Conservation (phyloP, 2,113 vertebrate genomes). For the Gila orcuttii region DNA sequence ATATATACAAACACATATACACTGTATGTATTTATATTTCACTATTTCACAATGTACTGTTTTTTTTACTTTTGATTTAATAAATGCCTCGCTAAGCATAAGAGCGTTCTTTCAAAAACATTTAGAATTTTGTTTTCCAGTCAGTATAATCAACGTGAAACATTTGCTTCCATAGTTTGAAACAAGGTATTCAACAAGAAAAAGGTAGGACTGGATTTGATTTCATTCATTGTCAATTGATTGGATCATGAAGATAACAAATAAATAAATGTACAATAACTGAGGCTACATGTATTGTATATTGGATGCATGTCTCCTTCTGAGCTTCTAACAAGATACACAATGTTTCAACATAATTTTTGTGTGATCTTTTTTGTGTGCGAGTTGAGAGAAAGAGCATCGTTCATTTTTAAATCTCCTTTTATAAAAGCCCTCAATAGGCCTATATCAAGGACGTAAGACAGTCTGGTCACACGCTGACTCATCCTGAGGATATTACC, state of each 20-base stretch:
- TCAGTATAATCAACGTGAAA: background rate
- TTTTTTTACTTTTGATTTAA: no score
- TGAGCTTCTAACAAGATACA: no score
- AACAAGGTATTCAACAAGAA: background rate
- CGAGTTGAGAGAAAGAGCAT: background rate
- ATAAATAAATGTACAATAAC: no score
- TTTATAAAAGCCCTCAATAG: background rate
- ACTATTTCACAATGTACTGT: no score
- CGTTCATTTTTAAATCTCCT: background rate
- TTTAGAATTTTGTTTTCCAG: background rate
- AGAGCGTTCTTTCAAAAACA: background rate
- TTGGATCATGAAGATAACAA: background rate
- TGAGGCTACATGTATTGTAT: no score
- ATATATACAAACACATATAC: no score
- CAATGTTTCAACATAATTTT: no score
- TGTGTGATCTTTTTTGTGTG: no score
- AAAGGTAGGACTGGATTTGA: background rate
- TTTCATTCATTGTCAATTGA: background rate
- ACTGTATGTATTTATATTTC: no score
- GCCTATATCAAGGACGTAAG: background rate
- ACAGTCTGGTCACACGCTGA: conserved; percentile 33
- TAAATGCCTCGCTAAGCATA: no score
- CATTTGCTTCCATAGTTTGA: background rate
- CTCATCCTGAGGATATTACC: conserved; percentile 38
- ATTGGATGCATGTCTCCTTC: no score